Evolutionary conservation across 1,140 invertebrate species (phyloP).

Genomic region (Coenobita brevimanus): DNA sequence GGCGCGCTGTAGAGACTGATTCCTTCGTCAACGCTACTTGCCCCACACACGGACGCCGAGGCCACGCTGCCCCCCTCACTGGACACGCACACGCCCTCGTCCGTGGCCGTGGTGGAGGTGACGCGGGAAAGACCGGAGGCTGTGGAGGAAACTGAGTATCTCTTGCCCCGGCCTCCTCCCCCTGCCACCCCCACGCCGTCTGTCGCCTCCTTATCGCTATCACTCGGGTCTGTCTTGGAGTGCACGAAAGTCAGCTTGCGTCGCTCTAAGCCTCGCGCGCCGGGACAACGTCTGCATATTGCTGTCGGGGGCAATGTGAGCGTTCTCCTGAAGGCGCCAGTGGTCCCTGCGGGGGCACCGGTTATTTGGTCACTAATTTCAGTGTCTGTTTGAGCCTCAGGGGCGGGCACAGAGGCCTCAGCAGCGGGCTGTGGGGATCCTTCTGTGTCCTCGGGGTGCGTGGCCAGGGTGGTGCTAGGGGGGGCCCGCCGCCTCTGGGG

Average conservation of each 20-base stretch:
- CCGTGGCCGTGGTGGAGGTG: constrained; percentile 61
- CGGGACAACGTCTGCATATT: constrained; percentile 38
- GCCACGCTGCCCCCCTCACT: constrained; percentile 49
- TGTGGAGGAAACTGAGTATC: constrained; percentile 40
- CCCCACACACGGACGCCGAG: constrained; percentile 49
- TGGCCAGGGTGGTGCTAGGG: too few species aligned
- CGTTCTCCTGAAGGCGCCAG: constrained; percentile 34
- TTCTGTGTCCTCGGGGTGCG: too few species aligned
- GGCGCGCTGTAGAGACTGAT: constrained; percentile 45
- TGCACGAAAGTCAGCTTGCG: constrained; percentile 26
- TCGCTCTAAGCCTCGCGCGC: neutral
- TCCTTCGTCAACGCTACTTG: constrained; percentile 37
- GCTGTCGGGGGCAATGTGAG: constrained; percentile 38
- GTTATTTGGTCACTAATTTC: too few species aligned
- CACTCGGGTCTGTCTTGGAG: constrained; percentile 19
- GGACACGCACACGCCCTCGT: constrained; percentile 65
- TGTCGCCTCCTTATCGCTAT: neutral
- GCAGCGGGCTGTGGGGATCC: too few species aligned
- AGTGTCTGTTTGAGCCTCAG: neutral
- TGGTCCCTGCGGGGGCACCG: neutral
- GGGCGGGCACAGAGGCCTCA: neutral
- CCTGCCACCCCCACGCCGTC: neutral
- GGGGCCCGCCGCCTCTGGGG: too few species aligned
- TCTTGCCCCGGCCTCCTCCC: constrained; percentile 13
- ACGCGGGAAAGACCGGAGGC: constrained; percentile 47